Percentiles rank a stretch among this genome's conserved stretches.
Conservation (phyloP, 2,113 vertebrate genomes). For the Hippolais icterina region DNA sequence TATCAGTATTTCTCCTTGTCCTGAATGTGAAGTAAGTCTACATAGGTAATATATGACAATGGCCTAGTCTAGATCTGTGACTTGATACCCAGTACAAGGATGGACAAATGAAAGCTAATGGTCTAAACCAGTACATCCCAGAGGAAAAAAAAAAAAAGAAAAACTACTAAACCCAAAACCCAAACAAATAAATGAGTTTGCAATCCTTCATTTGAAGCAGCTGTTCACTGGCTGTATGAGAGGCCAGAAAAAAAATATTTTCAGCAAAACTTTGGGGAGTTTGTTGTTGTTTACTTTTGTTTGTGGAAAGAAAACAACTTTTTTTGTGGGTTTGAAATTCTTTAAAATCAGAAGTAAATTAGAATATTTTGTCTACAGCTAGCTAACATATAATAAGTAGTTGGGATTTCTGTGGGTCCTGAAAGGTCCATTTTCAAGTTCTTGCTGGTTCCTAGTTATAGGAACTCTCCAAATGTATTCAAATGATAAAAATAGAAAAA, state of each 20-base stretch:
- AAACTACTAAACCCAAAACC: fast-evolving
- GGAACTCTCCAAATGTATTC: not conserved
- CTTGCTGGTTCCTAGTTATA: not conserved
- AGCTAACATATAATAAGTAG: not conserved
- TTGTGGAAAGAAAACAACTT: not conserved
- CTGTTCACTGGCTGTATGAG: not conserved
- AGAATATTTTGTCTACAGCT: not conserved
- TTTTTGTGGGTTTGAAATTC: not conserved
- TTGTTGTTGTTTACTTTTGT: not conserved
- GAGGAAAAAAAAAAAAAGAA: not conserved
- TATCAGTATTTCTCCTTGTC: not conserved
- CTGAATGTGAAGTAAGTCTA: slow-evolving; percentile 4
- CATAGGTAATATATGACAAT: not conserved
- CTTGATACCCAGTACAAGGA: not conserved
- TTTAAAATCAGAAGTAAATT: not conserved
- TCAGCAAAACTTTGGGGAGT: not conserved
- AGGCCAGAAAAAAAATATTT: not conserved
- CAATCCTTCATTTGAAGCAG: not conserved
- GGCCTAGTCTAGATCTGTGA: not conserved
- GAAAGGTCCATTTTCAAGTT: not conserved
- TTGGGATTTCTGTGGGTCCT: not conserved
- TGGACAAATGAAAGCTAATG: not conserved
- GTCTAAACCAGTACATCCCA: not conserved
- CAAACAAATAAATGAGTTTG: not conserved
- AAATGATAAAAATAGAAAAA: not conserved